phyloP scores from a whole-genome alignment of 2,113 vertebrate genomes.

The Bathybates hornii region DNA sequence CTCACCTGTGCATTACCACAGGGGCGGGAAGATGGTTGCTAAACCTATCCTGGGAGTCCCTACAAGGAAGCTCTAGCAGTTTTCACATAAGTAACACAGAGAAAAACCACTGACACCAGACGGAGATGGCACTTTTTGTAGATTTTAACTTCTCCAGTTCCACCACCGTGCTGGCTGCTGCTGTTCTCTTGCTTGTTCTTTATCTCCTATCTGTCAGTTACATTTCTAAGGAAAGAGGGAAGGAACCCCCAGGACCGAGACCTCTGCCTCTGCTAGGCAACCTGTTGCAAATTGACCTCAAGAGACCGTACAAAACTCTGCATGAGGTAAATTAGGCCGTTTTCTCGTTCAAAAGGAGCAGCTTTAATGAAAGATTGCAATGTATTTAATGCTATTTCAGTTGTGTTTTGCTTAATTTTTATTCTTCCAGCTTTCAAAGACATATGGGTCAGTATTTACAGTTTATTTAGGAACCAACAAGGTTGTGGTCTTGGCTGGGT shows the following conservation, averaged over 20 bases:
- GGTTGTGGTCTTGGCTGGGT: constrained; percentile 76
- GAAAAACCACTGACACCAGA: neutral
- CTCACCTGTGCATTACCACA: neutral
- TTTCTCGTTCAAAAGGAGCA: neutral
- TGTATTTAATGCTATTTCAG: neutral
- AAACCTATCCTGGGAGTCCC: neutral
- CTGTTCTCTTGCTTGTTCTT: constrained; percentile 29
- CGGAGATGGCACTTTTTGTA: constrained; percentile 19
- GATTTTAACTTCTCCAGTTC: constrained; percentile 9
- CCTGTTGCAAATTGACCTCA: constrained; percentile 62
- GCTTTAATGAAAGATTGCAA: neutral
- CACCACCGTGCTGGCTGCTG: constrained; percentile 15
- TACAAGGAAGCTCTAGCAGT: neutral
- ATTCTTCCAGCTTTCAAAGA: constrained; percentile 74
- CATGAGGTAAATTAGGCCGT: constrained; percentile 13
- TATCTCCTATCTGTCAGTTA: neutral
- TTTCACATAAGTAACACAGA: neutral
- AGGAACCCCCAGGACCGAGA: constrained; percentile 62
- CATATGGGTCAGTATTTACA: constrained; percentile 76
- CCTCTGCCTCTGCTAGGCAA: constrained; percentile 63
- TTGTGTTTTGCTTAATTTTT: neutral
- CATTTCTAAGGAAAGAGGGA: neutral
- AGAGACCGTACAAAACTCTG: constrained; percentile 35
- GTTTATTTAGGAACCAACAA: constrained; percentile 75
- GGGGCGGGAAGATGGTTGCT: neutral